These are phyloP conservation scores for Sebastes dallii DNA, from an alignment of 2,797 vertebrate species.

Conservation along the genomic window DNA sequence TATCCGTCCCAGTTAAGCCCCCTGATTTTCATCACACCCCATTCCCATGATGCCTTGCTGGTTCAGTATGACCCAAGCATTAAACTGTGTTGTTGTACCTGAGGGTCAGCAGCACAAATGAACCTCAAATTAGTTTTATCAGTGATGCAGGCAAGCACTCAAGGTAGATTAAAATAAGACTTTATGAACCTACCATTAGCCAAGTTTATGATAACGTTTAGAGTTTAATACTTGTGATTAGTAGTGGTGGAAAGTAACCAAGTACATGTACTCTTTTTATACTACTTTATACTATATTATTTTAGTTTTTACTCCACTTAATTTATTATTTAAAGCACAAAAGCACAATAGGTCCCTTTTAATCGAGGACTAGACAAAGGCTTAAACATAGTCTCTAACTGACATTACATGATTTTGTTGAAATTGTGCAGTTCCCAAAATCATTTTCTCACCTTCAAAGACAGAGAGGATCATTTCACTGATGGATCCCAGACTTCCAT, in stretches of 20 bases:
- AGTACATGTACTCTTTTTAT: neutral
- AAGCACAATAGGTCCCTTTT: too few relatives aligned
- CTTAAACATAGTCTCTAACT: neutral
- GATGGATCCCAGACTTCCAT: neutral
- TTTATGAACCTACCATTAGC: too few relatives aligned
- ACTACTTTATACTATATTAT: neutral
- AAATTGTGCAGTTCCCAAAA: neutral
- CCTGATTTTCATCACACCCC: slow-evolving; percentile 22
- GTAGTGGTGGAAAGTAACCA: neutral
- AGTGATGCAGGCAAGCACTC: neutral
- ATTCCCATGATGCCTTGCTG: slow-evolving; percentile 7
- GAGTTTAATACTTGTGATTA: neutral
- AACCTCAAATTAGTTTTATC: neutral
- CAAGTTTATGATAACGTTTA: too few relatives aligned
- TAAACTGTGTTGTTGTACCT: neutral
- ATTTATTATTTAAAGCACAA: too few relatives aligned
- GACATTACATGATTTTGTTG: neutral
- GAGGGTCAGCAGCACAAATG: neutral
- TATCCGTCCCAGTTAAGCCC: slow-evolving; percentile 58
- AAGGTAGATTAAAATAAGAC: neutral
- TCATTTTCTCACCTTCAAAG: neutral
- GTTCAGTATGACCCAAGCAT: neutral
- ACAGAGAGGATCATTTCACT: neutral
- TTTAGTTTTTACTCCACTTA: neutral
- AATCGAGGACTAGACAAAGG: neutral